phyloP scores from a whole-genome alignment of 2,888 invertebrate species.

The Drosophila antonietae region DNA sequence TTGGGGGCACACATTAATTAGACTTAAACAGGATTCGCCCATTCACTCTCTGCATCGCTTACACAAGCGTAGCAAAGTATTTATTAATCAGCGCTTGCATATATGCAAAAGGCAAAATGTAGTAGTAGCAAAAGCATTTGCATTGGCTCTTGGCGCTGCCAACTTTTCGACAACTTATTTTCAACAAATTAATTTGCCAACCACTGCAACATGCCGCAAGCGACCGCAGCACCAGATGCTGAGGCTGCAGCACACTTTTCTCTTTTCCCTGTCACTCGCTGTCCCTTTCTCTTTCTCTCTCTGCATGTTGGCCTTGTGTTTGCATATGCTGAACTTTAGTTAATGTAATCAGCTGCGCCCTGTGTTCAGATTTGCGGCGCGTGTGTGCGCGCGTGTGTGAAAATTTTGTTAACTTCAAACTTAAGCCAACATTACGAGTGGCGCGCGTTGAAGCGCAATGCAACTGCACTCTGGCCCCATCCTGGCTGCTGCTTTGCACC shows the following conservation, averaged over 20 bases:
- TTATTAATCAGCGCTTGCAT: slow-evolving; percentile 58
- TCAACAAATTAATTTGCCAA: slow-evolving; percentile 81
- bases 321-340: slow-evolving; percentile 75
- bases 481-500: background rate
- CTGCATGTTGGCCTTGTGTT: slow-evolving; percentile 26
- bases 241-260: slow-evolving; percentile 13
- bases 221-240: slow-evolving; percentile 24
- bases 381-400: slow-evolving; percentile 52
- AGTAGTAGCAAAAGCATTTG: slow-evolving; percentile 24
- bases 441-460: slow-evolving; percentile 50
- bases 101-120: slow-evolving; percentile 17
- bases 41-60: no score
- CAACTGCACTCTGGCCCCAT: slow-evolving; percentile 18
- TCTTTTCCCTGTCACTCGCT: background rate
- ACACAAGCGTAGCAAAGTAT: slow-evolving; percentile 33
- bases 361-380: slow-evolving; percentile 41
- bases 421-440: slow-evolving; percentile 70
- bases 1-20: slow-evolving; percentile 62
- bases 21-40: slow-evolving; percentile 44
- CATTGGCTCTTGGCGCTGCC: slow-evolving; percentile 26
- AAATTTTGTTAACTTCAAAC: slow-evolving; percentile 76
- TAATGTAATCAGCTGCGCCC: slow-evolving; percentile 83
- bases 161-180: slow-evolving; percentile 80
- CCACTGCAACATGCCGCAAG: slow-evolving; percentile 45
- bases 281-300: background rate